A percentile compares a stretch with the other conserved stretches of the same genome.
These are phyloP conservation scores for Propithecus deckenii DNA, from an alignment of 2,797 vertebrate species.

Conservation along the genomic window DNA sequence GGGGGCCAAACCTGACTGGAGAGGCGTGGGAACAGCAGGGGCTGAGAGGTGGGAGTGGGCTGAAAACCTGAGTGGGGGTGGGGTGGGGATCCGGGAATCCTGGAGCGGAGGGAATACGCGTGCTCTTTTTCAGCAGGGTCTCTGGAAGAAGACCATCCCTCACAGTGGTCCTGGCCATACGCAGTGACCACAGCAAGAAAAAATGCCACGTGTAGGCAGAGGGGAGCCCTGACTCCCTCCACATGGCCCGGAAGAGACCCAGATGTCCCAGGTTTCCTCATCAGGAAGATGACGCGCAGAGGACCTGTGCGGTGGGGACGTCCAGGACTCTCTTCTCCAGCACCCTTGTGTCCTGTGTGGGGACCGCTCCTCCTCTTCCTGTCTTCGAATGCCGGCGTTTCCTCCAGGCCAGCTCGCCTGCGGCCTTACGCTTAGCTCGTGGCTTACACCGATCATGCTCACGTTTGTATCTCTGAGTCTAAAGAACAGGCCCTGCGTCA, in stretches of 20 bases:
- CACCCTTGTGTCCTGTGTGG: background rate
- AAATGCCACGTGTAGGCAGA: background rate
- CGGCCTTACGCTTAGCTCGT: background rate
- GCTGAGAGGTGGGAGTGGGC: background rate
- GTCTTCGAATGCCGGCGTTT: fast-evolving
- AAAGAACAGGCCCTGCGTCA: background rate
- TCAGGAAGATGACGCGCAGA: background rate
- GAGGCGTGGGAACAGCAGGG: background rate
- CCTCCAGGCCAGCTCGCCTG: background rate
- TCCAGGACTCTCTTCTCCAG: background rate
- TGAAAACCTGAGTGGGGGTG: background rate
- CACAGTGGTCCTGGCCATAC: background rate
- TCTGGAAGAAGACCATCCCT: background rate
- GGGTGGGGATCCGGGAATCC: background rate
- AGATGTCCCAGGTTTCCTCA: background rate
- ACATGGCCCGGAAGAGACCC: background rate
- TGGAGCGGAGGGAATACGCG: background rate
- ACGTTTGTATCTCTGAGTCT: background rate
- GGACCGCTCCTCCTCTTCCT: background rate
- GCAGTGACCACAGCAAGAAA: background rate
- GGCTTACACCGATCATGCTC: background rate
- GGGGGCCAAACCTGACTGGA: background rate
- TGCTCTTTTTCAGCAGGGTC: background rate
- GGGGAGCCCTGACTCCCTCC: background rate
- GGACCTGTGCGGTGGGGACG: background rate